Conservation (phyloP, 2,888 invertebrate species). For the Drosophila lacicola region DNA sequence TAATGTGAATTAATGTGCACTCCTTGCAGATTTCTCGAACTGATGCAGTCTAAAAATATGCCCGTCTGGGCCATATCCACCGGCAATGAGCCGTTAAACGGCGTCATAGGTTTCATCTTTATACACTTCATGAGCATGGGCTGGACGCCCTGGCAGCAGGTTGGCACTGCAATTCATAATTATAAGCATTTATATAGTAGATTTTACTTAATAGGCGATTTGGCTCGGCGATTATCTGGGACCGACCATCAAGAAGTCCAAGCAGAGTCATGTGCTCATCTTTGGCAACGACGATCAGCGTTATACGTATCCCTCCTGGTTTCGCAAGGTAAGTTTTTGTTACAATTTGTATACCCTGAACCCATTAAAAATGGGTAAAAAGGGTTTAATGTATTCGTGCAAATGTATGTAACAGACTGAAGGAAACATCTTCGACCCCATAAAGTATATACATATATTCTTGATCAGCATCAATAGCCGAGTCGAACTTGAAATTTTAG, state of each 20-base stretch:
- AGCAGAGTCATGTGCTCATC: conserved; percentile 88
- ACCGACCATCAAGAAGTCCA: conserved; percentile 88
- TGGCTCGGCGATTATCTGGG: conserved; percentile 92
- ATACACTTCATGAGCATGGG: conserved; percentile 91
- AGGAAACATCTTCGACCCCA: too few species aligned
- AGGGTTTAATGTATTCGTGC: too few species aligned
- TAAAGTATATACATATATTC: too few species aligned
- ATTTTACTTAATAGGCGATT: conserved; percentile 85
- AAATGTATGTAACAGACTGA: too few species aligned
- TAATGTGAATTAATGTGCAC: conserved; percentile 11
- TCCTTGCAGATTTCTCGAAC: conserved; percentile 87
- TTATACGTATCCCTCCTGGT: conserved; percentile 88
- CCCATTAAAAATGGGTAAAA: too few species aligned
- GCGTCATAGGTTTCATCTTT: conserved; percentile 86
- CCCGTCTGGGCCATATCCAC: conserved; percentile 94
- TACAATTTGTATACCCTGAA: too few species aligned
- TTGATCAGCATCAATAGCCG: too few species aligned
- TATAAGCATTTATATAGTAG: conserved; percentile 4
- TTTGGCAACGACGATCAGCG: conserved; percentile 93
- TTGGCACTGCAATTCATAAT: conserved; percentile 34
- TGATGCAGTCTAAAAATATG: conserved; percentile 89
- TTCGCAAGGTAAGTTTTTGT: conserved; percentile 86
- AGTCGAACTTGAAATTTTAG: too few species aligned
- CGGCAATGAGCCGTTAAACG: conserved; percentile 95
- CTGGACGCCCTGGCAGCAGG: conserved; percentile 89